Conservation (phyloP, 2,888 invertebrate species). For the Ophion ellenae region DNA sequence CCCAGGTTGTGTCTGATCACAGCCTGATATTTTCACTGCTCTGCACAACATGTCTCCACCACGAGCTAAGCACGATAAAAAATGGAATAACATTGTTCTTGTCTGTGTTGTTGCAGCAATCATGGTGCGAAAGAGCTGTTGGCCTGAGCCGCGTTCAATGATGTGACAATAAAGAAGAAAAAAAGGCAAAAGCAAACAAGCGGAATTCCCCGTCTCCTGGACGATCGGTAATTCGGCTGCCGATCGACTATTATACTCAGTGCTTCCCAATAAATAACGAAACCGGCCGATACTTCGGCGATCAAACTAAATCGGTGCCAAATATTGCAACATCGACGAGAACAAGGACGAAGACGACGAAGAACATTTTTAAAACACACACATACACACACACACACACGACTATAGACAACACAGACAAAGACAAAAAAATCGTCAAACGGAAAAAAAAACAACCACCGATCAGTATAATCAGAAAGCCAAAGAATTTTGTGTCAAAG, state of each 20-base stretch:
- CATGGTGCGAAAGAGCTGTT: conserved; percentile 80
- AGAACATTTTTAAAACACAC: conserved; percentile 59
- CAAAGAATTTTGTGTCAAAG: conserved; percentile 68
- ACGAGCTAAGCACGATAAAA: neutral
- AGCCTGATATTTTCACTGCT: no score
- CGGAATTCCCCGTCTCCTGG: conserved; percentile 72
- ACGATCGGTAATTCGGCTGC: conserved; percentile 76
- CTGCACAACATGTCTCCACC: no score
- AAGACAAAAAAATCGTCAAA: conserved; percentile 33
- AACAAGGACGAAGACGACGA: neutral
- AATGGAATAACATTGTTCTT: neutral
- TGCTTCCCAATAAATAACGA: conserved; percentile 79
- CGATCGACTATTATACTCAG: conserved; percentile 77
- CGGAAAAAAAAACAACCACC: conserved; percentile 39
- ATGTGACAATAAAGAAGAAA: conserved; percentile 82
- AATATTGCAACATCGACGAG: conserved; percentile 44
- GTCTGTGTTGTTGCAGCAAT: conserved; percentile 75
- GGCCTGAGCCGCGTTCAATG: conserved; percentile 77
- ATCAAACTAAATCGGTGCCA: conserved; percentile 57
- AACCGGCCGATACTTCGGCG: conserved; percentile 37
- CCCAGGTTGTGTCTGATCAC: no score
- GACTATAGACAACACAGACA: conserved; percentile 17
- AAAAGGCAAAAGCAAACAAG: conserved; percentile 50
- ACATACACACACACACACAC: conserved; percentile 33
- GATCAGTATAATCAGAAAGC: conserved; percentile 61